Evolutionary conservation across 1,140 invertebrate species (phyloP).

Genomic region (Telenomus remus): DNA sequence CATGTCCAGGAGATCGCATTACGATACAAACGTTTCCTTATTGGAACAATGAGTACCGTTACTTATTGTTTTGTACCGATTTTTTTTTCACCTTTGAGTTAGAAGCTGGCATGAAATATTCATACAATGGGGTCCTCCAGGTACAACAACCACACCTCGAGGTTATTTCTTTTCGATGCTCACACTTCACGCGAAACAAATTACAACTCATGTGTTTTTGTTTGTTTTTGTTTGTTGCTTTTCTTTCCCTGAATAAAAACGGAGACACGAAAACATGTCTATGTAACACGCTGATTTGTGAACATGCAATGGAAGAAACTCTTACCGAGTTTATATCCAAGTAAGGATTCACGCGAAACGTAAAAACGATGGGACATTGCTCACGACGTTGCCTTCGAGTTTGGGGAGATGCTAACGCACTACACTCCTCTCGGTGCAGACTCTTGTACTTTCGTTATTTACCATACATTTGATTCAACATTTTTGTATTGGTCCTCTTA

Average conservation of each 20-base stretch:
- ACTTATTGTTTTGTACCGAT: conserved; percentile 22
- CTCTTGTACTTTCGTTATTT: conserved; percentile 71
- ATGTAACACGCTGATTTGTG: conserved; percentile 63
- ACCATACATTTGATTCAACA: conserved; percentile 67
- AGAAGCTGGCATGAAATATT: conserved; percentile 5
- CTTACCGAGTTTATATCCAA: conserved; percentile 48
- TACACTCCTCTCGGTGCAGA: conserved; percentile 65
- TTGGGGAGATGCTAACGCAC: conserved; percentile 54
- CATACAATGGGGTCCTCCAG: not conserved
- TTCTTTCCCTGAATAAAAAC: conserved; percentile 39
- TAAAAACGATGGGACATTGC: conserved; percentile 66
- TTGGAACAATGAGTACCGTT: conserved; percentile 22
- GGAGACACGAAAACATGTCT: conserved; percentile 62
- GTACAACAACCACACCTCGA: too few species aligned
- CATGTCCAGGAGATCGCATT: conserved; percentile 29
- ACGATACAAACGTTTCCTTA: conserved; percentile 33
- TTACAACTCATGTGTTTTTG: too few species aligned
- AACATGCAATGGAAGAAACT: conserved; percentile 51
- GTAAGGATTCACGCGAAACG: conserved; percentile 58
- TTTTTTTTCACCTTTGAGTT: conserved; percentile 2
- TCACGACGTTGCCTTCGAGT: conserved; percentile 66
- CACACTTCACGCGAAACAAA: too few species aligned
- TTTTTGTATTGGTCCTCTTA: too few species aligned
- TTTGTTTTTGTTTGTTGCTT: not conserved
- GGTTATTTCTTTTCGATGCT: too few species aligned